Base-by-base conservation (phyloP, 1,140 invertebrate genomes). In the Drosophila arizonae region DNA sequence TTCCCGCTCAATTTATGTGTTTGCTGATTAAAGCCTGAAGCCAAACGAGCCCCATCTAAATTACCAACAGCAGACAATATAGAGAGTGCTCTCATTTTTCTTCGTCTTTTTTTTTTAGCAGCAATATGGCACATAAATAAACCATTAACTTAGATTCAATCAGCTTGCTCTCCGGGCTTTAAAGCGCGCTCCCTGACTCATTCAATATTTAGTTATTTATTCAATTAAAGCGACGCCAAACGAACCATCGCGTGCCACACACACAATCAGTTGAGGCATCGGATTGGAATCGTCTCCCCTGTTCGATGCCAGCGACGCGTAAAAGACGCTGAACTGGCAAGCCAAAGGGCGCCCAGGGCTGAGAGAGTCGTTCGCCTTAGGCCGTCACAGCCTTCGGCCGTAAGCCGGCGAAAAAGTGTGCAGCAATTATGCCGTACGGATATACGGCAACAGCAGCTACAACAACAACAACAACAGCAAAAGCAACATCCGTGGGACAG, bases 181-280 rank as follows among this genome's bases (percentile, higher is more conserved):
- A 39, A 39, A 39, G 4, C 4, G 6, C 36, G 36, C 11, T 17
- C n/a, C 17, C 9, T 46, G 43, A 17, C 43, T 17, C 43, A 9
- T 10, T 46, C 17, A 17, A 9, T 17, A 17, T 46, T 46, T 46
- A 46, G 43, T 10, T 65, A 64, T 69, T 72, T 66, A 66, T 77
- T 77, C 72, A 75, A 77, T 77, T 75, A 75, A 77, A 66, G 43
- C 57, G 76, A 75, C 62, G 72, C 75, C 66, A 52, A 77, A 71
- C 72, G 76, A 75, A 56, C 61, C 45, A 51, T 43, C 36, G 50
- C 41, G 39, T 36, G 41, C 52, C 57, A 69, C 41, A 46, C 41
- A 46, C 45, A 54, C 58, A 51, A 63, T 56, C 66, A 48, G 50
- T 48, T 4, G 33, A 24, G 33, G 56, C 57, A 41, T 43, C 51